phyloP scores from a whole-genome alignment of 2,113 vertebrate species.

The Corythornis madagascariensis region DNA sequence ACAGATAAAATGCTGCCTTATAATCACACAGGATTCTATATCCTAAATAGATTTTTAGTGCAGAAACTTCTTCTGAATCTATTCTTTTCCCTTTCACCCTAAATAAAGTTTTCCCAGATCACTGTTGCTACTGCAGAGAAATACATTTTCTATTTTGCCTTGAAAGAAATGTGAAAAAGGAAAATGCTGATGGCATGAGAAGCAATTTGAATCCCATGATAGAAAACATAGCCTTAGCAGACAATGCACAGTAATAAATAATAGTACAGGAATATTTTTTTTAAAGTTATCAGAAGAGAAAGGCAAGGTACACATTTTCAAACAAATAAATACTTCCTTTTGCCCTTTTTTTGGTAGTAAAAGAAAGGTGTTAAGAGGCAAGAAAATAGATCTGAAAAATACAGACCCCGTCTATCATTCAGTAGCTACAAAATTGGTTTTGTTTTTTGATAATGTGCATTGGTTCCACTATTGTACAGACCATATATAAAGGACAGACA shows the following conservation, averaged over 20 bases:
- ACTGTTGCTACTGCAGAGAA: constrained; percentile 52
- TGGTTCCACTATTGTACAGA: constrained; percentile 36
- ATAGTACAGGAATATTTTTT: constrained; percentile 20
- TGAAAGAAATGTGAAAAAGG: constrained; percentile 73
- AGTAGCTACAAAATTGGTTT: constrained; percentile 47
- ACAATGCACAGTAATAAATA: constrained; percentile 63
- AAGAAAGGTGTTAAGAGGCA: constrained; percentile 35
- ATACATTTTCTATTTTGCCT: constrained; percentile 70
- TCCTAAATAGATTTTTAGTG: constrained; percentile 69
- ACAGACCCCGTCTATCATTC: constrained; percentile 14
- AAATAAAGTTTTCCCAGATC: constrained; percentile 74
- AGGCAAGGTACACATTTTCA: constrained; percentile 59
- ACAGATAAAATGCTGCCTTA: not conserved
- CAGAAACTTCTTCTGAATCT: constrained; percentile 57
- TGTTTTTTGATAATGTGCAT: constrained; percentile 62
- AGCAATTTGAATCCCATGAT: constrained; percentile 76
- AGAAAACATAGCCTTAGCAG: constrained; percentile 61
- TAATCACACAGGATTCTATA: constrained; percentile 34
- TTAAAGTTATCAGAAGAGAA: constrained; percentile 37
- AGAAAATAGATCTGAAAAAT: constrained; percentile 32
- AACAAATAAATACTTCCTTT: constrained; percentile 66
- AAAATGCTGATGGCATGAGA: constrained; percentile 64
- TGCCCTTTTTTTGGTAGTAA: constrained; percentile 43
- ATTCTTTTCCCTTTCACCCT: constrained; percentile 69
- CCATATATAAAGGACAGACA: not conserved